phyloP scores from a whole-genome alignment of 2,888 invertebrate genomes.

The Apotomis capreana region DNA sequence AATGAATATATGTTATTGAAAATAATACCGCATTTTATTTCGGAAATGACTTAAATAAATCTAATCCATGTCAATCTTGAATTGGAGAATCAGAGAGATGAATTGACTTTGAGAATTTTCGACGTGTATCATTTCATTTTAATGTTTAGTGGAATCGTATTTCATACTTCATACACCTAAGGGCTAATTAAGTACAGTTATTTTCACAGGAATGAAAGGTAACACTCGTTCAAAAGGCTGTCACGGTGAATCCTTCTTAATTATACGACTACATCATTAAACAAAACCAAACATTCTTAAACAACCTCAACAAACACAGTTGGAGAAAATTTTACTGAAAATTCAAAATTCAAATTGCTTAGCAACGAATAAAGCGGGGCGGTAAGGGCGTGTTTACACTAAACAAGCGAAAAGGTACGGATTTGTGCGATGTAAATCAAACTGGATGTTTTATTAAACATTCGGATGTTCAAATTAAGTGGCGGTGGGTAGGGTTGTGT shows the following conservation, averaged over 20 bases:
- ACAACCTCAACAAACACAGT: slow-evolving; percentile 45
- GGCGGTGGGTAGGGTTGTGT: slow-evolving; percentile 61
- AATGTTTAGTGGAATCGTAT: too few relatives aligned
- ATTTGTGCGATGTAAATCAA: slow-evolving; percentile 81
- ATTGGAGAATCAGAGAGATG: too few relatives aligned
- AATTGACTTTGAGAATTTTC: too few relatives aligned
- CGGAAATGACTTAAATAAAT: too few relatives aligned
- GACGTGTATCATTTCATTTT: too few relatives aligned
- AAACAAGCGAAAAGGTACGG: slow-evolving; percentile 77
- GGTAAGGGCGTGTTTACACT: slow-evolving; percentile 76
- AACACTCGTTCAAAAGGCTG: background rate
- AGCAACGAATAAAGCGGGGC: slow-evolving; percentile 54
- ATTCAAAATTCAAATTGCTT: slow-evolving; percentile 55
- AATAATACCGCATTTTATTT: too few relatives aligned
- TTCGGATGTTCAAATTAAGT: slow-evolving; percentile 82
- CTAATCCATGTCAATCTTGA: too few relatives aligned
- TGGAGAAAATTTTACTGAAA: slow-evolving; percentile 58
- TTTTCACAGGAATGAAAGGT: background rate
- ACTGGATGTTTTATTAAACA: slow-evolving; percentile 82
- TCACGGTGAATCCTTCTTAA: slow-evolving; percentile 6
- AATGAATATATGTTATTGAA: too few relatives aligned
- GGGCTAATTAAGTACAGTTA: too few relatives aligned
- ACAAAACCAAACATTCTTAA: slow-evolving; percentile 29
- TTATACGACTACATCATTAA: slow-evolving; percentile 16
- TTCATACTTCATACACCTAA: too few relatives aligned